Conservation (phyloP, 2,113 vertebrate species). For the Collichthys lucidus region DNA sequence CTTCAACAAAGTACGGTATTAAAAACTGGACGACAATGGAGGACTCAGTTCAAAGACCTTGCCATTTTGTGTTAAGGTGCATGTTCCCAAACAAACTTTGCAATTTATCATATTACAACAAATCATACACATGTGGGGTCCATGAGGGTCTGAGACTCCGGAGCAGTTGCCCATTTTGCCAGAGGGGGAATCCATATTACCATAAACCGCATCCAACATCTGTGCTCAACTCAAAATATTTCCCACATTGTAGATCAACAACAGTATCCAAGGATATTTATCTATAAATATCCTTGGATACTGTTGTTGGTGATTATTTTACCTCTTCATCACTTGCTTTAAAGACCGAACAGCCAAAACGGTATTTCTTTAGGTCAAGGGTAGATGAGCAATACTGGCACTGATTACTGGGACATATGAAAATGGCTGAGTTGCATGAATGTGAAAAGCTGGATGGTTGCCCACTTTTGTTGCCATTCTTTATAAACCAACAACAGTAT, state of each 20-base stretch:
- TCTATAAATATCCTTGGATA: background rate
- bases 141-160: background rate
- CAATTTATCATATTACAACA: too few species aligned
- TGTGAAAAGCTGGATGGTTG: background rate
- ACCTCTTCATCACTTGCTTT: background rate
- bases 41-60: too few species aligned
- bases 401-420: background rate
- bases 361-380: background rate
- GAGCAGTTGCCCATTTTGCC: background rate
- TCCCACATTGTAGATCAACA: background rate
- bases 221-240: background rate
- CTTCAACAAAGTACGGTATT: too few species aligned
- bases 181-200: background rate
- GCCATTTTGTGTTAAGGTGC: too few species aligned
- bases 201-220: background rate
- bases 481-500: too few species aligned
- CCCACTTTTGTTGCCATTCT: background rate
- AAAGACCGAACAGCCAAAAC: background rate
- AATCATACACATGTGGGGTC: background rate
- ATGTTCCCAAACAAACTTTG: too few species aligned
- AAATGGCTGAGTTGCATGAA: background rate
- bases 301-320: too few species aligned
- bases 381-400: background rate
- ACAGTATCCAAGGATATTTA: too few species aligned
- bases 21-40: too few species aligned